Percentiles rank a stretch among this genome's conserved stretches.
Conservation (phyloP, 2,113 vertebrate species). For the Sturnus vulgaris region DNA sequence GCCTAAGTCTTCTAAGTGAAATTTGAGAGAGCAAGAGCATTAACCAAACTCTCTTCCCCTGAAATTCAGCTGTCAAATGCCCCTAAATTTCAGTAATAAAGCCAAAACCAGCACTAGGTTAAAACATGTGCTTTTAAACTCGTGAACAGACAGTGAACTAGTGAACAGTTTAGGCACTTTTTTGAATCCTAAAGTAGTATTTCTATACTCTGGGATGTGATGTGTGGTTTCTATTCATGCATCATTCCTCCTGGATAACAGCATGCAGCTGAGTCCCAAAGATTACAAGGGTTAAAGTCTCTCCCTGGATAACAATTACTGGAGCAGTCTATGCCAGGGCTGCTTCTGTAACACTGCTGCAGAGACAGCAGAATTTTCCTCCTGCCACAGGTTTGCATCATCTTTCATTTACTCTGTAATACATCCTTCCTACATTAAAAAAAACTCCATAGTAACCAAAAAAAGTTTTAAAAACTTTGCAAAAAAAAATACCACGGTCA, state of each 20-base stretch:
- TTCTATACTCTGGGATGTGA: neutral
- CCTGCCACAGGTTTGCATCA: neutral
- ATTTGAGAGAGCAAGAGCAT: neutral
- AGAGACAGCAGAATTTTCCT: neutral
- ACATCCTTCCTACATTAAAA: neutral
- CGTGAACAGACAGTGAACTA: neutral
- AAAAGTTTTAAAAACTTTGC: neutral
- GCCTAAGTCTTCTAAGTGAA: neutral
- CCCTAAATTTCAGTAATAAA: neutral
- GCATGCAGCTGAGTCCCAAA: neutral
- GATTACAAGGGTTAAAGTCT: neutral
- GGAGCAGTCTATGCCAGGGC: neutral
- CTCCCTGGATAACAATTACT: neutral
- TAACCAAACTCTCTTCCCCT: neutral
- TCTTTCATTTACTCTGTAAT: neutral
- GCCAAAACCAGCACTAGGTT: neutral
- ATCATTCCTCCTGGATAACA: neutral
- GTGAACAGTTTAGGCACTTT: neutral
- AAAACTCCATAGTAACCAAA: neutral
- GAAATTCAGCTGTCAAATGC: neutral
- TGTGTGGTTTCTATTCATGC: neutral
- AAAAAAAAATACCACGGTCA: fast-evolving
- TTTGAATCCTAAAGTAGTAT: neutral
- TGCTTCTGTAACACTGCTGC: neutral
- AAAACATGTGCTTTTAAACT: neutral